Evolutionary conservation across 2,888 invertebrate species (phyloP), one percentile per base, ranked within the genome.

Genomic region (Hermaeophaga mercurialis): DNA sequence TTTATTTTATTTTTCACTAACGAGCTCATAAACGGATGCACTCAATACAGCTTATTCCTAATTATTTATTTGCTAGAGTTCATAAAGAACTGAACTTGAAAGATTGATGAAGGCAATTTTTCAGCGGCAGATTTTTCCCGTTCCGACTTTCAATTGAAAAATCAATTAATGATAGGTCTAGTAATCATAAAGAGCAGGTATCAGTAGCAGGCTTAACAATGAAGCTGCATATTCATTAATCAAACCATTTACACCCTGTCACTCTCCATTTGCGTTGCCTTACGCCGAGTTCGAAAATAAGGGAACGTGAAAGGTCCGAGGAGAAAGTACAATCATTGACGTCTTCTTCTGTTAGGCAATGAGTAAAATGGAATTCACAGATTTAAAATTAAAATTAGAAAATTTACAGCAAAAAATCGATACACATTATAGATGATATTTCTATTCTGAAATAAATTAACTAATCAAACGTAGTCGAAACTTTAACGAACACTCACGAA

Each of bases 181-280:
- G 53, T 39, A 48, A 59, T 54, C 43, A 61, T 53, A 48, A 54
- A 58, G 43, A 43, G 52, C 54, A 54, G 57, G 54, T 61, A 63
- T 65, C 65, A 60, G 58, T 60, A 56, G 50, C 59, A 54, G 57
- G 55, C 54, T 62, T 58, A 54, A 64, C 62, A 61, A 61, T 61
- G 49, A 54, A 52, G 36, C 56, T 56, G 55, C 61, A 58, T 58
- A 63, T 59, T 57, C 64, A 64, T 64, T 61, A 63, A 64, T 64
- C 64, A 64, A 61, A 56, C 49, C 56, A 54, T 62, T 62, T 58
- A 55, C 56, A 43, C 39, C 24, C 17, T 47, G 46, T 15, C 46
- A 39, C 14, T 33, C n/a, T 50, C 31, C 39, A 15, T 50, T 41
- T 43, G 22, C 14, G 41, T 9, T 19, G 14, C 19, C 34, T 33